Base-by-base conservation (phyloP, 2,797 vertebrate genomes). In the Spondyliosoma cantharus region DNA sequence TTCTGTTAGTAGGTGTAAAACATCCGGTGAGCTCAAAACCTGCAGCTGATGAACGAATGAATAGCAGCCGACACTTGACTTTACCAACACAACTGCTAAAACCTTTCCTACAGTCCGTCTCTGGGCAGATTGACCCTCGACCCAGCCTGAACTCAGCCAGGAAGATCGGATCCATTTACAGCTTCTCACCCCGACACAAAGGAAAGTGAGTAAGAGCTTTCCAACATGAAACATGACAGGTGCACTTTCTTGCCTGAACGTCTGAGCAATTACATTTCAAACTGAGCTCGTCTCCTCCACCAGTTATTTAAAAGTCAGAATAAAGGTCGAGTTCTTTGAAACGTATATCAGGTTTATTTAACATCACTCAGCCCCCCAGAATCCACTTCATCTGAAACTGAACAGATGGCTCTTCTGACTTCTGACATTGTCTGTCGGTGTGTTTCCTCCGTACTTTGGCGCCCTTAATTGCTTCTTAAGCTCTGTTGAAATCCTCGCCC, bases 381-480 rank as follows among this genome's bases (percentile, higher is more conserved):
- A 76, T 81, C 83, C 24, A 78, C 89, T 76, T 75, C 58, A 76
- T 80, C 62, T 83, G 78, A 50, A 86, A 46, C 57, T 60, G 60
- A 80, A 74, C 32, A 74, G 65, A 43, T 65, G 72, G 71, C 62
- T 82, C 13, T 7, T 61, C 32, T 82, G 76, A 81, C 82, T 75
- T 57, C 50, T 66, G 53, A 72, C 16, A 2, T 13, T 71, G 67
- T 74, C 58, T 72, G 50, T 74, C 11, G 5, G 17, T 65, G 57
- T 72, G 56, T 73, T 46, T 86, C 61, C n/a, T 45, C 45, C 58
- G 72, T 49, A 73, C 83, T 76, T 71, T 62, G 42, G 43, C 43
- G 20, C 52, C 42, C 52, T 78, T 90, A 90, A 90, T 89, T 92
- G 90, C 83, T 85, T 89, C 70, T 89, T 86, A 84, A 91, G 70